Percentiles rank a stretch among this genome's conserved stretches.
Conservation (phyloP, 2,888 invertebrate species). For the Patella pellucida region DNA sequence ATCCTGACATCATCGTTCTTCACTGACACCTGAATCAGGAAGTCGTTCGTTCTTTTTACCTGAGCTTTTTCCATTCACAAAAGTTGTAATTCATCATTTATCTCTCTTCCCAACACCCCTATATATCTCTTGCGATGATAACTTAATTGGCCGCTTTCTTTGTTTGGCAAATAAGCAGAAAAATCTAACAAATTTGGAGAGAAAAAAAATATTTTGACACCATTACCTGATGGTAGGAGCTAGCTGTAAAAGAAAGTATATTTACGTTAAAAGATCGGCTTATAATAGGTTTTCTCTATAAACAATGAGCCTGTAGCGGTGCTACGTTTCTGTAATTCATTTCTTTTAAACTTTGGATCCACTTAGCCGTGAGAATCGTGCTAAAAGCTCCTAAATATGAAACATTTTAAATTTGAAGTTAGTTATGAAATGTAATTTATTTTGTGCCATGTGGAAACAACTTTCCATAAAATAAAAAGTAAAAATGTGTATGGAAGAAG, state of each 20-base stretch:
- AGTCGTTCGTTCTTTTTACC: background rate
- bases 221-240: background rate
- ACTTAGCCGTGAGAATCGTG: no score
- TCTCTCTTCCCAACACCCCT: background rate
- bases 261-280: background rate
- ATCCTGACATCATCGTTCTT: background rate
- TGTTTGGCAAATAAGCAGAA: background rate
- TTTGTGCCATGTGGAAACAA: no score
- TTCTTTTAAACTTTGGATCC: no score
- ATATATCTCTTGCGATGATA: background rate
- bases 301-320: background rate
- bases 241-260: background rate
- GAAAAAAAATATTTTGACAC: constrained; percentile 3
- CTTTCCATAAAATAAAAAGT: no score
- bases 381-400: no score
- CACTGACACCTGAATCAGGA: background rate
- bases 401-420: no score
- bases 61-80: constrained; percentile 5
- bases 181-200: background rate
- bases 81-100: background rate
- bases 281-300: constrained; percentile 1
- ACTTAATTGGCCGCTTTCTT: background rate
- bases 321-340: background rate
- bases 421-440: no score
- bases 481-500: no score